phyloP scores from a whole-genome alignment of 2,113 vertebrate species.

The Aspiorhynchus laticeps region DNA sequence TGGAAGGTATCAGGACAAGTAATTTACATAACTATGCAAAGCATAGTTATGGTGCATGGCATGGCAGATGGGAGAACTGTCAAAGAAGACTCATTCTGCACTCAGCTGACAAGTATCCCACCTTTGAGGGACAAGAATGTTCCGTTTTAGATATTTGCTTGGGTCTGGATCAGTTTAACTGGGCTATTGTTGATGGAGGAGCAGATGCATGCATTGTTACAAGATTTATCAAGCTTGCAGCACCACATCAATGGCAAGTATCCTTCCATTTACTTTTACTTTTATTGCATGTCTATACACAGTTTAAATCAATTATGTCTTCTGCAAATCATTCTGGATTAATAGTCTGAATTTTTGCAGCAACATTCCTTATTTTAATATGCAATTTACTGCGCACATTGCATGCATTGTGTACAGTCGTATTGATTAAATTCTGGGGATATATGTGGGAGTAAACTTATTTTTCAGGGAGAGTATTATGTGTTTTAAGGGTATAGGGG shows the following conservation, averaged over 20 bases:
- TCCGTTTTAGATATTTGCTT: not conserved
- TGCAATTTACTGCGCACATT: not conserved
- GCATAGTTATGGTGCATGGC: not conserved
- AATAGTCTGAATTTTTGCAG: not conserved
- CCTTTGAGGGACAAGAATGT: constrained; percentile 28
- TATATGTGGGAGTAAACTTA: too few relatives aligned
- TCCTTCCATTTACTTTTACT: not conserved
- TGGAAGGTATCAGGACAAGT: not conserved
- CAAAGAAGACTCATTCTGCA: not conserved
- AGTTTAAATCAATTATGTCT: not conserved
- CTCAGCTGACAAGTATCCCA: not conserved
- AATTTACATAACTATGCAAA: constrained; percentile 2
- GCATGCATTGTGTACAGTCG: not conserved
- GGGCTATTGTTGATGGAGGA: not conserved
- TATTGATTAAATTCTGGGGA: too few relatives aligned
- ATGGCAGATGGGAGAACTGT: constrained; percentile 6
- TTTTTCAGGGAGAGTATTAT: not conserved
- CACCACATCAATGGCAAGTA: constrained; percentile 19
- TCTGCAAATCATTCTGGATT: too few relatives aligned
- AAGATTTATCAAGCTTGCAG: constrained; percentile 5
- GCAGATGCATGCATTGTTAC: not conserved
- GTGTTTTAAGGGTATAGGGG: not conserved
- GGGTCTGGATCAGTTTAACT: not conserved
- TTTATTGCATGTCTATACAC: not conserved
- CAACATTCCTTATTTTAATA: not conserved